These are phyloP conservation scores for Calidris pygmaea DNA, from an alignment of 2,113 vertebrate genomes.

Conservation along the genomic window DNA sequence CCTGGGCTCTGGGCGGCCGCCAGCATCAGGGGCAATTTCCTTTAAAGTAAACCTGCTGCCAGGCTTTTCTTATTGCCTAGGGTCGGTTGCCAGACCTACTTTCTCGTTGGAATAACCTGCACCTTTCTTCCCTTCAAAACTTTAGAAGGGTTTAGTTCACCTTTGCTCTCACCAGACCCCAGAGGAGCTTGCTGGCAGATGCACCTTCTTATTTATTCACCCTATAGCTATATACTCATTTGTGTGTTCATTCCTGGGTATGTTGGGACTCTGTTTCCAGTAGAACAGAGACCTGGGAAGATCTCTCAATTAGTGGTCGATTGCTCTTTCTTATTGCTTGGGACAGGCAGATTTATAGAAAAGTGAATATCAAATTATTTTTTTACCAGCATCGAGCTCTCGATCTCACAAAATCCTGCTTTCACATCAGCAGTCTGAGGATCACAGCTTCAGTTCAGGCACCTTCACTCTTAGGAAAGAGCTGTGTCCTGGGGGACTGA, in stretches of 20 bases:
- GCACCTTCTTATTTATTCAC: neutral
- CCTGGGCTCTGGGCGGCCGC: neutral
- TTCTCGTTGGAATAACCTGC: neutral
- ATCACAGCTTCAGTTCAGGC: neutral
- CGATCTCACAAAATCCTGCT: neutral
- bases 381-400: neutral
- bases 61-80: neutral
- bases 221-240: neutral
- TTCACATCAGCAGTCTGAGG: rapidly evolving
- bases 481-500: neutral
- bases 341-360: neutral
- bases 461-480: neutral
- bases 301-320: neutral
- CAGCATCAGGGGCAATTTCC: neutral
- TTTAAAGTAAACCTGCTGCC: neutral
- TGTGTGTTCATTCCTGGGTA: neutral
- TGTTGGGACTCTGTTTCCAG: neutral
- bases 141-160: neutral
- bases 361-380: neutral
- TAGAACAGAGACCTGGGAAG: neutral
- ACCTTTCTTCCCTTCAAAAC: neutral
- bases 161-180: neutral
- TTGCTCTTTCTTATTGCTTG: neutral
- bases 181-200: neutral
- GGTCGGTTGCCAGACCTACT: neutral